phyloP scores from a whole-genome alignment of 2,113 vertebrate genomes.

The Gavialis gangeticus region DNA sequence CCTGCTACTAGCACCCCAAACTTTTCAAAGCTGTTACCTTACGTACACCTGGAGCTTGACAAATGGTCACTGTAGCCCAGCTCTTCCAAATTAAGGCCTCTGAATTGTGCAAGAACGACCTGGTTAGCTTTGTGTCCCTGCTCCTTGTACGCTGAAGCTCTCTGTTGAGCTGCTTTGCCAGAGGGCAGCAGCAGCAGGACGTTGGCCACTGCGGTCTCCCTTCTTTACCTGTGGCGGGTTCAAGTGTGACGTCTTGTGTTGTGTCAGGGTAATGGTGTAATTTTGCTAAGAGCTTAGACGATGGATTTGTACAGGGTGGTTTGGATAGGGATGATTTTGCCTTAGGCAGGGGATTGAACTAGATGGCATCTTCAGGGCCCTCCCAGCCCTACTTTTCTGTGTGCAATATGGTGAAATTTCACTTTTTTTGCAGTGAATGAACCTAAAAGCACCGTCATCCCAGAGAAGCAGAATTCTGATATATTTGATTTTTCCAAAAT shows the following conservation, averaged over 20 bases:
- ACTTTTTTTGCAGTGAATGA: neutral
- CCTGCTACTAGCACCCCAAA: rapidly evolving
- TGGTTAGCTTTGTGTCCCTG: neutral
- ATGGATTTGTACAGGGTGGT: too few relatives aligned
- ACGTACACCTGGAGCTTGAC: neutral
- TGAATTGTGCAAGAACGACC: neutral
- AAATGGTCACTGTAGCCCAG: neutral
- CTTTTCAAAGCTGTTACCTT: neutral
- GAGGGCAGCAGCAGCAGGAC: too few relatives aligned
- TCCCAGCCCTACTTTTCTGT: neutral
- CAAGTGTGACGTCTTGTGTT: too few relatives aligned
- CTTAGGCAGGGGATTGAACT: too few relatives aligned
- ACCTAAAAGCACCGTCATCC: neutral
- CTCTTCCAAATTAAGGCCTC: neutral
- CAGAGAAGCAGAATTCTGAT: neutral
- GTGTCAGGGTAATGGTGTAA: too few relatives aligned
- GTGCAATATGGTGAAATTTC: neutral
- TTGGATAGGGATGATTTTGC: too few relatives aligned
- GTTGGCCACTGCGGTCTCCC: too few relatives aligned
- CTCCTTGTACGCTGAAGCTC: neutral
- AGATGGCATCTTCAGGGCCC: too few relatives aligned
- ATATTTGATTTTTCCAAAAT: slow-evolving; percentile 34
- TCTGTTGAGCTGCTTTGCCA: neutral
- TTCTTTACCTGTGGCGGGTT: too few relatives aligned
- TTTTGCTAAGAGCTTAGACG: too few relatives aligned